These are phyloP conservation scores for Agrilus cyanescens DNA, from an alignment of 2,888 invertebrate genomes.

Conservation along the genomic window DNA sequence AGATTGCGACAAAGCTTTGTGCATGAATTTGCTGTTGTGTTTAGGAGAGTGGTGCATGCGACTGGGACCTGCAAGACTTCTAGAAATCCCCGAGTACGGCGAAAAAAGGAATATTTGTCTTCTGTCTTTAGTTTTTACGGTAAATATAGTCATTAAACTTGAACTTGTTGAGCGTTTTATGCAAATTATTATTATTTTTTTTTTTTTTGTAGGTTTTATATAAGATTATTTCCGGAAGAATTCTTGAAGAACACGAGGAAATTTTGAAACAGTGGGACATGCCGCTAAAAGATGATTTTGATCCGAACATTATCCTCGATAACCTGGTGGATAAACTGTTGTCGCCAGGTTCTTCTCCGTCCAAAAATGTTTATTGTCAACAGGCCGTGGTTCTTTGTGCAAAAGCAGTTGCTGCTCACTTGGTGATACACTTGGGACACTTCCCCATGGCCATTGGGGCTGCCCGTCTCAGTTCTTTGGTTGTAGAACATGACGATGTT, in stretches of 20 bases:
- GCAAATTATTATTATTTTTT: neutral
- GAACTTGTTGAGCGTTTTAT: too few species aligned
- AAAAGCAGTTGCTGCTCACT: slow-evolving; percentile 59
- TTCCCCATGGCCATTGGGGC: slow-evolving; percentile 89
- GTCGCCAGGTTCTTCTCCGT: slow-evolving; percentile 37
- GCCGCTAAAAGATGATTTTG: slow-evolving; percentile 52
- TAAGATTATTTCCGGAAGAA: slow-evolving; percentile 46
- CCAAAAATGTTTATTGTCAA: slow-evolving; percentile 38
- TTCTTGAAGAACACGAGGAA: slow-evolving; percentile 37
- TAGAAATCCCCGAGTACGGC: slow-evolving; percentile 40
- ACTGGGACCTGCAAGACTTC: slow-evolving; percentile 54
- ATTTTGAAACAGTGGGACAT: slow-evolving; percentile 40
- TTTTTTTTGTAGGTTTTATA: slow-evolving; percentile 41
- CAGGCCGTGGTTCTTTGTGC: slow-evolving; percentile 47
- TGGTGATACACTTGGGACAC: slow-evolving; percentile 86
- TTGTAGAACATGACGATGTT: slow-evolving; percentile 87
- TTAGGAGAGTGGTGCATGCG: slow-evolving; percentile 91
- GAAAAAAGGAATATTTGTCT: slow-evolving; percentile 38
- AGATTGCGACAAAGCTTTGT: slow-evolving; percentile 56
- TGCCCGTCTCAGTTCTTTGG: slow-evolving; percentile 75
- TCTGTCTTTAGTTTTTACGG: slow-evolving; percentile 62
- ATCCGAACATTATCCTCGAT: slow-evolving; percentile 59
- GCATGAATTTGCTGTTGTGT: slow-evolving; percentile 74
- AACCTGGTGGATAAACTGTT: slow-evolving; percentile 42
- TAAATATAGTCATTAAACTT: slow-evolving; percentile 26